Evolutionary conservation across 2,797 vertebrate genomes (phyloP).

Genomic region (Chaetodon trifasciatus): DNA sequence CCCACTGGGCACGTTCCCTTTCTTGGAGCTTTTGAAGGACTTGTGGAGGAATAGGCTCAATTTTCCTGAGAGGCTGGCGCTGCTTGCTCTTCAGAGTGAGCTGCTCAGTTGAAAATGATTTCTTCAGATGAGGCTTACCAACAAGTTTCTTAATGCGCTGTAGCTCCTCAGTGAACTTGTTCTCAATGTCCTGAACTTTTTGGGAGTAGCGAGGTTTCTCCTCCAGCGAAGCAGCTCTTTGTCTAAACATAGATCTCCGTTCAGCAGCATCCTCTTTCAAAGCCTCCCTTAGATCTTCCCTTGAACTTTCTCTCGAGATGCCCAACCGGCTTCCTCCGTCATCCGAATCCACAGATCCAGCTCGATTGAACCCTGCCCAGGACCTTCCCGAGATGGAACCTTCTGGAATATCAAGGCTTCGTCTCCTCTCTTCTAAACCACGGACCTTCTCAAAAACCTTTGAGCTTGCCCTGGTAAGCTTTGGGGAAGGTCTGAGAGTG

Average conservation of each 20-base stretch:
- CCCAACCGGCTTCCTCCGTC: constrained; percentile 87
- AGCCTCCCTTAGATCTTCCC: constrained; percentile 89
- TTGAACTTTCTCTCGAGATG: constrained; percentile 90
- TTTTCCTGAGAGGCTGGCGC: constrained; percentile 82
- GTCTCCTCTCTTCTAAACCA: constrained; percentile 92
- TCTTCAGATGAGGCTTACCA: constrained; percentile 94
- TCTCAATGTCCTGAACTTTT: constrained; percentile 93
- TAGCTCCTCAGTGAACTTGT: constrained; percentile 95
- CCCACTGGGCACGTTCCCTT: constrained; percentile 84
- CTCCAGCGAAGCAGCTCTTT: constrained; percentile 94
- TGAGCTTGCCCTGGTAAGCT: constrained; percentile 92
- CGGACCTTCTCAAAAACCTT: constrained; percentile 95
- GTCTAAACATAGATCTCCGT: constrained; percentile 90
- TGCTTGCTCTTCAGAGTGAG: constrained; percentile 83
- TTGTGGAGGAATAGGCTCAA: constrained; percentile 87
- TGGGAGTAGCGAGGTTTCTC: constrained; percentile 92
- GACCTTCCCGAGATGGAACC: constrained; percentile 89
- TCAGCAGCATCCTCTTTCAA: constrained; percentile 89
- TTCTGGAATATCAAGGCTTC: constrained; percentile 93
- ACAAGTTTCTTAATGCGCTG: constrained; percentile 94
- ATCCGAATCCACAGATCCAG: constrained; percentile 92
- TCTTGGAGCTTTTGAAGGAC: constrained; percentile 88
- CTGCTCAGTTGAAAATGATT: constrained; percentile 91
- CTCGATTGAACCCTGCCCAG: constrained; percentile 92
- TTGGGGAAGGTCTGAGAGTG: constrained; percentile 90